phyloP scores from a whole-genome alignment of 2,888 invertebrate species.

The Lamproptera curius region DNA sequence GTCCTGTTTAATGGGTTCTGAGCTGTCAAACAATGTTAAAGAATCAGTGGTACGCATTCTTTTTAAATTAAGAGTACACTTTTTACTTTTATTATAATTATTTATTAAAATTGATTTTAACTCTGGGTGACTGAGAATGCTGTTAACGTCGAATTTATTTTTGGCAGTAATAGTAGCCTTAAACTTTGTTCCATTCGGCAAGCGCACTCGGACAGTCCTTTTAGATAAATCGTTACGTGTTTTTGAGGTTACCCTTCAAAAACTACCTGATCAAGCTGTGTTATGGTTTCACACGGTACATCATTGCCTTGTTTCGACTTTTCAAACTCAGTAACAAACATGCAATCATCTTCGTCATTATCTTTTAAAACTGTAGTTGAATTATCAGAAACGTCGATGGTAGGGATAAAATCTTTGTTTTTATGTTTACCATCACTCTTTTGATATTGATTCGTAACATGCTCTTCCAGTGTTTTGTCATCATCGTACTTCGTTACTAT shows the following conservation, averaged over 20 bases:
- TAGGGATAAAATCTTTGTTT: too few relatives aligned
- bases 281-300: neutral
- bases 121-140: slow-evolving; percentile 45
- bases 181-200: slow-evolving; percentile 51
- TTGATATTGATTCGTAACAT: too few relatives aligned
- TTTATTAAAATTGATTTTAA: slow-evolving; percentile 43
- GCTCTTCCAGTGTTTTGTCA: too few relatives aligned
- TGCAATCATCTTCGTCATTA: too few relatives aligned
- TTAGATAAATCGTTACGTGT: slow-evolving; percentile 34
- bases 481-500: too few relatives aligned
- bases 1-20: neutral
- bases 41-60: slow-evolving; percentile 36
- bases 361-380: too few relatives aligned
- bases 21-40: neutral
- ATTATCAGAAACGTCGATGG: too few relatives aligned
- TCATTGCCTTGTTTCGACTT: neutral
- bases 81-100: slow-evolving; percentile 36
- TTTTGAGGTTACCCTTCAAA: slow-evolving; percentile 41
- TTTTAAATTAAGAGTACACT: slow-evolving; percentile 51
- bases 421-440: too few relatives aligned
- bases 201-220: slow-evolving; percentile 44
- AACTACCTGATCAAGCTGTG: slow-evolving; percentile 6
- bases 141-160: slow-evolving; percentile 40
- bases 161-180: slow-evolving; percentile 55
- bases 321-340: neutral